Percentiles rank a stretch among this genome's conserved stretches.
phyloP scores from a whole-genome alignment of 2,888 invertebrate species.

The Glaucopsyche alexis region DNA sequence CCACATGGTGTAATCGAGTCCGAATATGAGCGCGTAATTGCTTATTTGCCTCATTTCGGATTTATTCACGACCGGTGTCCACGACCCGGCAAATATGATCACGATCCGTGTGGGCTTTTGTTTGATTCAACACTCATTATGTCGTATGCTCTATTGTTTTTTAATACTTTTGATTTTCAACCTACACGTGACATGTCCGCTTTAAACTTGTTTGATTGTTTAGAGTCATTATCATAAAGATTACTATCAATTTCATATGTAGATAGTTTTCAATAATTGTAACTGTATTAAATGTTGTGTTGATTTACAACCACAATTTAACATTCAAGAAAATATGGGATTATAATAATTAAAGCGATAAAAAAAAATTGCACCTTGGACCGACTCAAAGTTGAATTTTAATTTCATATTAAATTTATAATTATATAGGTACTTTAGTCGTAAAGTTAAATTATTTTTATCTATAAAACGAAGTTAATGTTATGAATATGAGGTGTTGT shows the following conservation, averaged over 20 bases:
- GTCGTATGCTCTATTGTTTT: slow-evolving; percentile 15
- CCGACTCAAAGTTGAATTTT: no score
- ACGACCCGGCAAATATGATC: slow-evolving; percentile 46
- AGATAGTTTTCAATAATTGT: neutral
- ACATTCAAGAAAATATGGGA: neutral
- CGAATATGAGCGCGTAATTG: slow-evolving; percentile 70
- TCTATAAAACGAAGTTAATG: neutral
- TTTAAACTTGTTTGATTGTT: slow-evolving; percentile 4
- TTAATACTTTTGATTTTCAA: neutral
- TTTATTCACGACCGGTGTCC: slow-evolving; percentile 58
- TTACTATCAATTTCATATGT: neutral
- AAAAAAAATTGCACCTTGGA: no score
- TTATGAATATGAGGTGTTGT: neutral
- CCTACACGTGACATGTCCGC: neutral
- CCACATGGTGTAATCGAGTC: slow-evolving; percentile 65
- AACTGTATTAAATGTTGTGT: neutral
- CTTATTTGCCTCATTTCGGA: slow-evolving; percentile 75
- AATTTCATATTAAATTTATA: no score
- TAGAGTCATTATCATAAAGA: neutral
- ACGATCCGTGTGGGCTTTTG: slow-evolving; percentile 36
- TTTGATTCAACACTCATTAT: slow-evolving; percentile 33
- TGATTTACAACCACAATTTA: neutral
- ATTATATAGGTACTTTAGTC: no score
- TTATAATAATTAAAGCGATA: no score
- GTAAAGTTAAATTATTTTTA: neutral